A percentile compares a stretch with the other conserved stretches of the same genome.
Conservation (phyloP, 2,113 vertebrate genomes). For the Oreocharis arfaki region DNA sequence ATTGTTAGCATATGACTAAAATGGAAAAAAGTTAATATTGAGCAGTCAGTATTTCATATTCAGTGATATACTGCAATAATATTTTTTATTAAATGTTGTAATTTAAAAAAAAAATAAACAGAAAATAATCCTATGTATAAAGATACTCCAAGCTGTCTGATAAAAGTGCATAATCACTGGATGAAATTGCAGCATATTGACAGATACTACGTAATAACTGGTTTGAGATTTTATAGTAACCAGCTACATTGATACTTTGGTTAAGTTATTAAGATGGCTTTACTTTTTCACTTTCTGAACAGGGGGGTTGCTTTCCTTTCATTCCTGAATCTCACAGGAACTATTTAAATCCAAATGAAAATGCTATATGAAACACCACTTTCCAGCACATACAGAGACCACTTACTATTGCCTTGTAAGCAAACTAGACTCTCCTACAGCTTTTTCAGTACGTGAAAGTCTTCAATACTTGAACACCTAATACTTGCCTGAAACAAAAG, state of each 20-base stretch:
- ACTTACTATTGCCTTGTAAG: not conserved
- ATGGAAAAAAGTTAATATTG: constrained; percentile 18
- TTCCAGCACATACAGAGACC: not conserved
- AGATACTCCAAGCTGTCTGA: not conserved
- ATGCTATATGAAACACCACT: constrained; percentile 7
- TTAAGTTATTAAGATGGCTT: not conserved
- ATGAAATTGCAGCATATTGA: not conserved
- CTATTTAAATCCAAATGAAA: constrained; percentile 34
- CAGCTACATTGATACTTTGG: not conserved
- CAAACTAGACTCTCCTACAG: not conserved
- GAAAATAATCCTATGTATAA: not conserved
- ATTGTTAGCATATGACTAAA: not conserved
- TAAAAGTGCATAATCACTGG: not conserved
- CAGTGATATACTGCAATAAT: not conserved
- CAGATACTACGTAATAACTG: not conserved
- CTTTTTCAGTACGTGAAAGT: not conserved
- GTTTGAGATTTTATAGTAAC: constrained; percentile 6
- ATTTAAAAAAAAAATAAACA: not conserved
- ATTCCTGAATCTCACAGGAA: constrained; percentile 1
- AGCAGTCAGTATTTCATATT: not conserved
- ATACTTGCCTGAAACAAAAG: not conserved
- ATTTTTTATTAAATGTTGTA: not conserved
- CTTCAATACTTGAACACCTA: not conserved
- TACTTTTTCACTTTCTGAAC: not conserved
- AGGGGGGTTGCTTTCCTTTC: not conserved